Evolutionary conservation across 2,888 invertebrate genomes (phyloP), one percentile per base, ranked within the genome.

Genomic region (Phortica magna): DNA sequence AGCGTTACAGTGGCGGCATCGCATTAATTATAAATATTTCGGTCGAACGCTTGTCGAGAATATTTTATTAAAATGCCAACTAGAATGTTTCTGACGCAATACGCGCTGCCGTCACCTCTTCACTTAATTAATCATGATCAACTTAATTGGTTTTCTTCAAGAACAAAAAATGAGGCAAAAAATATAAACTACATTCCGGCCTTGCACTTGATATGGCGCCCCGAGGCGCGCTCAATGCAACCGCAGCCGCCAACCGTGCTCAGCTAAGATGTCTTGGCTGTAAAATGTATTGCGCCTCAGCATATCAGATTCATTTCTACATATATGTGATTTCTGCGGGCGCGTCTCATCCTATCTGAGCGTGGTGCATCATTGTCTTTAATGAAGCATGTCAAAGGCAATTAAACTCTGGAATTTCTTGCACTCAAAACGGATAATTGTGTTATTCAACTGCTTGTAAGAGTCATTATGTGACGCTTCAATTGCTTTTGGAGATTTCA

Each of bases 381-480:
- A 74, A 77, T 80, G 77, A 64, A 76, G 73, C 78, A 75, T 74
- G 42, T 65, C 75, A 79, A n/a, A n/a, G 76, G 74, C 72, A 79
- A 78, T 78, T 81, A 65, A 68, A 64, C 82, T 81, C 77, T 17
- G 68, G 9, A 42, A 41, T 43, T 68, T 43, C 17, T 68, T 68
- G 19, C 68, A 48, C 43, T 48, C 43, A 68, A 68, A 17, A 55
- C 22, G 31, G 22, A 14, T 31, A 71, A 55, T 71, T 55, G 70
- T 42, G 42, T 71, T 71, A 71, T 53, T 71, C 14, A 48, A 31
- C 31, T 31, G 31, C 31, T 31, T 31, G 31, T 31, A 31, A 31
- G 31, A 2, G 31, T 31, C 31, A 31, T 31, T 31, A 31, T 31
- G 31, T 31, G 31, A 31, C 31, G 31, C 31, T 31, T 31, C 31